These are phyloP conservation scores for Meloidogyne hapla DNA, from an alignment of 1,140 invertebrate genomes.

Conservation along the genomic window DNA sequence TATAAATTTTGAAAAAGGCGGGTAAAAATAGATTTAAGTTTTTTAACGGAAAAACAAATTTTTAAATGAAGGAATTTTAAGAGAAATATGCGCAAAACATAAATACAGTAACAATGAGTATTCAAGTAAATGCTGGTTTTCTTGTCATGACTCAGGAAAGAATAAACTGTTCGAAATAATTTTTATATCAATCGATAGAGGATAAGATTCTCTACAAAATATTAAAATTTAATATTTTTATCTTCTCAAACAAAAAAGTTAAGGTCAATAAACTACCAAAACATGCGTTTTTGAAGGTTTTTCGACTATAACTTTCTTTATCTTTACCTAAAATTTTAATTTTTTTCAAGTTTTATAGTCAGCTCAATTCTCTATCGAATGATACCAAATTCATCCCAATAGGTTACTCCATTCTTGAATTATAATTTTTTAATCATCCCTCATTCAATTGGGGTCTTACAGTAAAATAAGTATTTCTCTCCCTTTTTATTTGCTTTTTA, in stretches of 20 bases:
- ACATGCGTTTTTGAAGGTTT: neutral
- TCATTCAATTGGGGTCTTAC: neutral
- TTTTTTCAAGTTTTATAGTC: too few relatives aligned
- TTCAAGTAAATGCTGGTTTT: too few relatives aligned
- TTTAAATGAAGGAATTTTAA: neutral
- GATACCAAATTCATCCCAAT: too few relatives aligned
- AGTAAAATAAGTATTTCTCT: neutral
- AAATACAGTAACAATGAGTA: neutral
- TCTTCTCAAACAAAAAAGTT: neutral
- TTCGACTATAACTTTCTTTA: neutral
- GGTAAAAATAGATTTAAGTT: neutral
- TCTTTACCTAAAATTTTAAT: too few relatives aligned
- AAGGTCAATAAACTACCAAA: neutral
- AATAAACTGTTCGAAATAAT: too few relatives aligned
- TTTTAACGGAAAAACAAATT: neutral
- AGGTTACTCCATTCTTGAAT: too few relatives aligned
- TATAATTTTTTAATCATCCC: too few relatives aligned
- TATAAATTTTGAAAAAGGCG: neutral
- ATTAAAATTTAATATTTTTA: neutral
- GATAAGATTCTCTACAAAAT: neutral
- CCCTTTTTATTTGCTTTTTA: neutral
- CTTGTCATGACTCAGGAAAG: too few relatives aligned
- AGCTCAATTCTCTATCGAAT: too few relatives aligned
- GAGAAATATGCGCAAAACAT: neutral
- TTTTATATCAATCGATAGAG: neutral